Percentiles rank a stretch among this genome's conserved stretches.
These are phyloP conservation scores for Mionectes olivaceus DNA, from an alignment of 2,797 vertebrate genomes.

Conservation along the genomic window DNA sequence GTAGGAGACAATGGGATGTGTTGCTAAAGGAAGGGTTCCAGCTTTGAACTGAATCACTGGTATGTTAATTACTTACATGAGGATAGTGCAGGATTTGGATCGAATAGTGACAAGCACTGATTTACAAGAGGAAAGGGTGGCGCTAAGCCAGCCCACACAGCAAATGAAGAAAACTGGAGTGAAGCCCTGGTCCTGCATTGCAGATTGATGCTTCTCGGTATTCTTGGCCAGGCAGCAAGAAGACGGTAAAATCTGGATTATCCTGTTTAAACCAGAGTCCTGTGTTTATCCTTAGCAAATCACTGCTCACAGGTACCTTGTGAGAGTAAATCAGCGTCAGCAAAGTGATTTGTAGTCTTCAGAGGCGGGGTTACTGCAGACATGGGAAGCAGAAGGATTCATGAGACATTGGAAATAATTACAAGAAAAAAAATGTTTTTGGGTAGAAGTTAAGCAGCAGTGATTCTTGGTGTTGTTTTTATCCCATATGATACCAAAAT, in stretches of 20 bases:
- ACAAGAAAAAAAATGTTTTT: neutral
- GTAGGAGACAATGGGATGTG: neutral
- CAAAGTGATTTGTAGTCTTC: neutral
- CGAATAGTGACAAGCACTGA: neutral
- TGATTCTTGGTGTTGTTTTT: neutral
- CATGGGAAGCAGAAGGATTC: neutral
- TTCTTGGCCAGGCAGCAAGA: neutral
- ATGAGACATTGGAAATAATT: neutral
- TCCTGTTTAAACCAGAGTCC: neutral
- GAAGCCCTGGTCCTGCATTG: neutral
- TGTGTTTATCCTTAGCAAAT: neutral
- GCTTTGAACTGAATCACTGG: conserved; percentile 45
- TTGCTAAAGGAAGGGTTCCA: neutral
- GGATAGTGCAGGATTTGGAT: neutral
- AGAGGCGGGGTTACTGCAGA: neutral
- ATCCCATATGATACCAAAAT: neutral
- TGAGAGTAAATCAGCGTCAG: neutral
- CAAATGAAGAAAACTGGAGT: neutral
- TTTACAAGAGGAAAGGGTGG: conserved; percentile 38
- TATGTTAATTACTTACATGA: conserved; percentile 52
- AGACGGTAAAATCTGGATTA: neutral
- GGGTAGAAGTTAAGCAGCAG: neutral
- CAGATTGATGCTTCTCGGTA: neutral
- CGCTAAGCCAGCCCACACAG: conserved; percentile 17
- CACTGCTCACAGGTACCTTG: neutral